Percentiles rank a stretch among this genome's conserved stretches.
Conservation (phyloP, 2,888 invertebrate genomes). For the Phlogophora meticulosa region DNA sequence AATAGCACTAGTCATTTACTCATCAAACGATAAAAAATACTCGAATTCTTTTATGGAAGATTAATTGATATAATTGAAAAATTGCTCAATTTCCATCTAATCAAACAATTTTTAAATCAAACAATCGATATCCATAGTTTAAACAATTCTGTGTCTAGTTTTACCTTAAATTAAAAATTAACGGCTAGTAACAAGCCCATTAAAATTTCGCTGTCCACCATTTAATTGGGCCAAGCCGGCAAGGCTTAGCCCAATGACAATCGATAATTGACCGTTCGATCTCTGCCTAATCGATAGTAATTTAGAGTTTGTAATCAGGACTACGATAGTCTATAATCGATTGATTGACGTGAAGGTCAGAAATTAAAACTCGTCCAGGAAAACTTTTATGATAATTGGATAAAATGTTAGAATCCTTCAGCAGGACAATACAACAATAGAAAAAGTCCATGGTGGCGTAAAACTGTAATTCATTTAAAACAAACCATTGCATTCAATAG, state of each 20-base stretch:
- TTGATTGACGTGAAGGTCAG: slow-evolving; percentile 25
- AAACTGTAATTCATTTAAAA: too few species aligned
- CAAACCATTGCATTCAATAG: not conserved
- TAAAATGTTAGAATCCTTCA: slow-evolving; percentile 9
- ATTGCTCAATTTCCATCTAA: too few species aligned
- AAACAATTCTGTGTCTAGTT: not conserved
- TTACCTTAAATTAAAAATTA: not conserved
- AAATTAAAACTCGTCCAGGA: slow-evolving; percentile 13
- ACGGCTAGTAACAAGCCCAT: slow-evolving; percentile 8
- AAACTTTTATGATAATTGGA: slow-evolving; percentile 17
- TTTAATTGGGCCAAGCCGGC: slow-evolving; percentile 40
- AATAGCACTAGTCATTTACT: not conserved
- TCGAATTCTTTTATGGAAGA: not conserved
- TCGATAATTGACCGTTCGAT: slow-evolving; percentile 17
- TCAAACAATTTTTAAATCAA: slow-evolving; percentile 8
- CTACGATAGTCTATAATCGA: slow-evolving; percentile 8
- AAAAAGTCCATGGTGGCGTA: not conserved
- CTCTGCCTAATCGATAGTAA: slow-evolving; percentile 25
- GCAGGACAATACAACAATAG: slow-evolving; percentile 29
- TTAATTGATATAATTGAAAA: not conserved
- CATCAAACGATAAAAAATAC: not conserved
- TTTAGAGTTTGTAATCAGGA: slow-evolving; percentile 27
- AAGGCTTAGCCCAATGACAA: slow-evolving; percentile 24
- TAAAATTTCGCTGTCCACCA: slow-evolving; percentile 31
- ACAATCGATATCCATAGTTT: slow-evolving; percentile 1